Percentiles rank a stretch among this genome's conserved stretches.
phyloP scores from a whole-genome alignment of 1,140 invertebrate genomes.

The Pseudomyrmex cubaensis region DNA sequence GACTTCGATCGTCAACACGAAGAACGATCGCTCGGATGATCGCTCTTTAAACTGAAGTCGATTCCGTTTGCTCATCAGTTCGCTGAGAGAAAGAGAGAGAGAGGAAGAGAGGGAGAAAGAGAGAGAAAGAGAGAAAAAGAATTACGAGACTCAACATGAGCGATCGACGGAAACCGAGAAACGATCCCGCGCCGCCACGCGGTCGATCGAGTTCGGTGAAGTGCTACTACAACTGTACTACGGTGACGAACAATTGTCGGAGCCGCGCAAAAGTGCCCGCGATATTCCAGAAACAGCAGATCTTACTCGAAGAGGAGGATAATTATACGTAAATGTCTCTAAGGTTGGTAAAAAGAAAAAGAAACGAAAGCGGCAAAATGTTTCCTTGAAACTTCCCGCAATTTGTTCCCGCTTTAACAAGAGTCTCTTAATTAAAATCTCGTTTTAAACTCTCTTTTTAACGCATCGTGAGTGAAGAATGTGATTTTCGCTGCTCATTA shows the following conservation, averaged over 20 bases:
- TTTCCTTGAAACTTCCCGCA: no score
- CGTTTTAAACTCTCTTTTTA: no score
- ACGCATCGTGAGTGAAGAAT: no score
- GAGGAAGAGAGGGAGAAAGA: no score
- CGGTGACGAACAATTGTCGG: slow-evolving; percentile 60
- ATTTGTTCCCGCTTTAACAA: no score
- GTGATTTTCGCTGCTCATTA: no score
- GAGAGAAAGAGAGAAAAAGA: background rate
- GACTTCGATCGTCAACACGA: slow-evolving; percentile 7
- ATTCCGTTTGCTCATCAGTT: background rate
- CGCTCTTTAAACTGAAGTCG: slow-evolving; percentile 55
- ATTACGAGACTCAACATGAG: slow-evolving; percentile 54
- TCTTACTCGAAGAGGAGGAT: slow-evolving; percentile 67
- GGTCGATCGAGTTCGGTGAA: slow-evolving; percentile 63
- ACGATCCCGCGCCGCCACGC: slow-evolving; percentile 66
- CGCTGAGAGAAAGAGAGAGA: no score
- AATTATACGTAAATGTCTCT: slow-evolving; percentile 68
- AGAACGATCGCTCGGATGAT: slow-evolving; percentile 13
- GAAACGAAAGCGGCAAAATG: no score
- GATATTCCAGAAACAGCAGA: slow-evolving; percentile 63
- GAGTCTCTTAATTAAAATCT: no score
- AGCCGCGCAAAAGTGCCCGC: slow-evolving; percentile 63
- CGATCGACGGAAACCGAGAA: slow-evolving; percentile 36
- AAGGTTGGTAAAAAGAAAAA: slow-evolving; percentile 62
- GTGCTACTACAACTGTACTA: slow-evolving; percentile 50